These are phyloP conservation scores for Steatocranus sp. DNA, from an alignment of 2,797 vertebrate species.

Conservation along the genomic window DNA sequence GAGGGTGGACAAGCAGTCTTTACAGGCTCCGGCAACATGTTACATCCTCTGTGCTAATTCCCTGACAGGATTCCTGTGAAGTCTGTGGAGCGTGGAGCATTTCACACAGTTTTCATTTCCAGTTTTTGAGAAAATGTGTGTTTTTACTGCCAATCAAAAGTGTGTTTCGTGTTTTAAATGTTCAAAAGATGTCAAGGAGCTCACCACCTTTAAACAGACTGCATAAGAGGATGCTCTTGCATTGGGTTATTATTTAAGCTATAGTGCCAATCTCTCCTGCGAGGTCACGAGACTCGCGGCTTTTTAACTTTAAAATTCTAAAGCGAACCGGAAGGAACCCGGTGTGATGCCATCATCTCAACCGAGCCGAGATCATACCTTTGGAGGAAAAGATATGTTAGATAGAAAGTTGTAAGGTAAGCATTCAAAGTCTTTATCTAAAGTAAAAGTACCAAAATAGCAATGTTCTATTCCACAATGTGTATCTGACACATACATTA, in stretches of 20 bases:
- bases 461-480: neutral
- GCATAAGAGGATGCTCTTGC: neutral
- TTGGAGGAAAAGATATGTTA: neutral
- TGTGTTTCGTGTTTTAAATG: neutral
- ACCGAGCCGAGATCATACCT: neutral
- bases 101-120: neutral
- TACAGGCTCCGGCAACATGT: neutral
- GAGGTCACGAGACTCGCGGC: slow-evolving; percentile 11
- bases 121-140: neutral
- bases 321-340: neutral
- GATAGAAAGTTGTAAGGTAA: neutral
- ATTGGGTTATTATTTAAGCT: slow-evolving; percentile 14
- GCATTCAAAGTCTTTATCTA: neutral
- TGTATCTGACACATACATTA: neutral
- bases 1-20: slow-evolving; percentile 32
- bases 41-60: neutral
- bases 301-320: slow-evolving; percentile 1
- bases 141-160: neutral
- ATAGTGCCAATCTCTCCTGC: slow-evolving; percentile 21
- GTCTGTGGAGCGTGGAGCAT: neutral
- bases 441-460: neutral
- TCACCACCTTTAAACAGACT: slow-evolving; percentile 4
- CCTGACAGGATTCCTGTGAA: neutral
- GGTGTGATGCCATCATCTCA: neutral
- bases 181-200: slow-evolving; percentile 26